Conservation (phyloP, 2,888 invertebrate species). For the Drosophila sordidapex region DNA sequence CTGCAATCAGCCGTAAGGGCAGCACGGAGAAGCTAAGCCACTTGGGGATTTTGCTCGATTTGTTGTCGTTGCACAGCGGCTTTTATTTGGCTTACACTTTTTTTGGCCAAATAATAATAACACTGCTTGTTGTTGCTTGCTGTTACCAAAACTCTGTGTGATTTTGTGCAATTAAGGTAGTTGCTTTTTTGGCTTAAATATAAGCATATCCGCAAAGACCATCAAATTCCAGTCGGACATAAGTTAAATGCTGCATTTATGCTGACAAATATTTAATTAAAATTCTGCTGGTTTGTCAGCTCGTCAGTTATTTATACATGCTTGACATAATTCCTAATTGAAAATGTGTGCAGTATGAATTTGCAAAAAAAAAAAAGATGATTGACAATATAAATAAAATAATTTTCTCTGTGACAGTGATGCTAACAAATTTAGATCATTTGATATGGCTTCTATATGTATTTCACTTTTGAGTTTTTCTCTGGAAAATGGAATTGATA, state of each 20-base stretch:
- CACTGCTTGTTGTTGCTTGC: neutral
- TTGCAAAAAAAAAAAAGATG: neutral
- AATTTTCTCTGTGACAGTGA: neutral
- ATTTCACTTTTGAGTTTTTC: neutral
- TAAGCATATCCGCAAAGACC: neutral
- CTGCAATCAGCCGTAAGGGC: slow-evolving; percentile 67
- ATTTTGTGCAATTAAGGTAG: slow-evolving; percentile 3
- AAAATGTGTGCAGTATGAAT: neutral
- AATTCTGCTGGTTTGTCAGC: slow-evolving; percentile 7
- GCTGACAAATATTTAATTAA: slow-evolving; percentile 32
- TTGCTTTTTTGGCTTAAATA: slow-evolving; percentile 6
- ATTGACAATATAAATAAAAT: neutral
- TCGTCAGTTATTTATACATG: neutral
- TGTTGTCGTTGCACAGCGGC: slow-evolving; percentile 56
- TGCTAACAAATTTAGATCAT: neutral
- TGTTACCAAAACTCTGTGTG: neutral
- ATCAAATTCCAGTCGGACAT: neutral
- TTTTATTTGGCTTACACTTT: slow-evolving; percentile 14
- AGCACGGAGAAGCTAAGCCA: slow-evolving; percentile 59
- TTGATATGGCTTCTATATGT: neutral
- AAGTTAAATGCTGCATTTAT: slow-evolving; percentile 6
- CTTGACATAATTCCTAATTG: slow-evolving; percentile 2
- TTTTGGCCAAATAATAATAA: slow-evolving; percentile 12
- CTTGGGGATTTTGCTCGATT: slow-evolving; percentile 64
- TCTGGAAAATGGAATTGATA: neutral